Evolutionary conservation across 2,888 invertebrate species (phyloP).

Genomic region (Myopa tessellatipennis): DNA sequence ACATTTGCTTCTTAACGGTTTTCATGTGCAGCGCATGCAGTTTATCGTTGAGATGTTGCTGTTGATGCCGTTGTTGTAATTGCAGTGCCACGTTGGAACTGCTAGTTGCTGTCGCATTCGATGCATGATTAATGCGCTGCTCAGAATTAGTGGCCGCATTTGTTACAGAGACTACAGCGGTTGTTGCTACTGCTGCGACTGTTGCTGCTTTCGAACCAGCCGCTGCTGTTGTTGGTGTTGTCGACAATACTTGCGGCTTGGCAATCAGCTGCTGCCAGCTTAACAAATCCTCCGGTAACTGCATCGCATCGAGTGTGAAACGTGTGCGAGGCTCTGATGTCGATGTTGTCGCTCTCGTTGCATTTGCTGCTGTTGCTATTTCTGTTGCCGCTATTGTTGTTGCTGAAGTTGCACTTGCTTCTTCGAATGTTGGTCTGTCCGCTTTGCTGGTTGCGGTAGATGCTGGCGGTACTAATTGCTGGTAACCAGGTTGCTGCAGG

Average conservation of each 20-base stretch:
- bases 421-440: too few relatives aligned
- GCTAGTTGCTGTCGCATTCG: slow-evolving; percentile 14
- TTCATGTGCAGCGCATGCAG: slow-evolving; percentile 51
- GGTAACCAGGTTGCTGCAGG: slow-evolving; percentile 6
- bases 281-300: slow-evolving; percentile 48
- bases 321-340: slow-evolving; percentile 29
- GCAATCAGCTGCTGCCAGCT: slow-evolving; percentile 49
- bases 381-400: not conserved
- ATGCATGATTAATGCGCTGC: slow-evolving; percentile 40
- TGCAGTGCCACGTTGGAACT: slow-evolving; percentile 10
- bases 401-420: not conserved
- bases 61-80: not conserved
- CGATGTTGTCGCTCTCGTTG: slow-evolving; percentile 7
- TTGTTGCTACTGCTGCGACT: slow-evolving; percentile 34
- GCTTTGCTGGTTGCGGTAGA: too few relatives aligned
- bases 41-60: slow-evolving; percentile 49
- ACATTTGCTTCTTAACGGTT: slow-evolving; percentile 56
- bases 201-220: not conserved
- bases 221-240: slow-evolving; percentile 26
- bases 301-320: slow-evolving; percentile 43
- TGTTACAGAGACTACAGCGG: slow-evolving; percentile 25
- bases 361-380: not conserved
- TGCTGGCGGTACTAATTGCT: not conserved
- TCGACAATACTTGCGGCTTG: slow-evolving; percentile 42
- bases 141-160: slow-evolving; percentile 33